A percentile compares a stretch with the other conserved stretches of the same genome.
phyloP scores from a whole-genome alignment of 1,140 invertebrate genomes.

The Cherax destructor region DNA sequence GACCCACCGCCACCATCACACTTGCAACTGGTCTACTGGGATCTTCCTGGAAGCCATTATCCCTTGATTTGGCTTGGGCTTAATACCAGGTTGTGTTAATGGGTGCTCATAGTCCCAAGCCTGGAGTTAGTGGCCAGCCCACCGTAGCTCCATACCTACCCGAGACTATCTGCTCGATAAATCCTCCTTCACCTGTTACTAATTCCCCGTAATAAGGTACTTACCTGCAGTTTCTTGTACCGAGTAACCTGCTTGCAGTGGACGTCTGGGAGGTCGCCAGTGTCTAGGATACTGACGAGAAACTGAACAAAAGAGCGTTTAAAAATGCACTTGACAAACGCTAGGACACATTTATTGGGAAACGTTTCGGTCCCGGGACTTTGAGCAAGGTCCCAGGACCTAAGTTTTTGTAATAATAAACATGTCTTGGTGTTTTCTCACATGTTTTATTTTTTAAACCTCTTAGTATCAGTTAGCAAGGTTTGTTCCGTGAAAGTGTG shows the following conservation, averaged over 20 bases:
- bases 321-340: background rate
- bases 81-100: conserved; percentile 2
- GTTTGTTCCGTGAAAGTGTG: background rate
- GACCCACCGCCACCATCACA: too few species aligned
- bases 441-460: too few species aligned
- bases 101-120: background rate
- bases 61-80: background rate
- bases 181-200: background rate
- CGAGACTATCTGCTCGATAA: background rate
- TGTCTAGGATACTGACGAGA: too few species aligned
- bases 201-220: background rate
- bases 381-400: too few species aligned
- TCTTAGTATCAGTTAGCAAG: too few species aligned
- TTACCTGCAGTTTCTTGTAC: background rate
- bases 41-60: background rate
- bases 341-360: too few species aligned
- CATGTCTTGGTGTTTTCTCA: too few species aligned
- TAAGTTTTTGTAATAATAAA: too few species aligned
- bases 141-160: background rate
- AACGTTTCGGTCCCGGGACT: too few species aligned
- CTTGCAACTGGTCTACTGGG: background rate
- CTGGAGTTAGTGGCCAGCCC: background rate
- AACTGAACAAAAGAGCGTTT: too few species aligned
- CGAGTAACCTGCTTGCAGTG: too few species aligned
- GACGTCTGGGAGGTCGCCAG: too few species aligned